Conservation (phyloP, 1,140 invertebrate genomes). For the Drosophila nebulosa region DNA sequence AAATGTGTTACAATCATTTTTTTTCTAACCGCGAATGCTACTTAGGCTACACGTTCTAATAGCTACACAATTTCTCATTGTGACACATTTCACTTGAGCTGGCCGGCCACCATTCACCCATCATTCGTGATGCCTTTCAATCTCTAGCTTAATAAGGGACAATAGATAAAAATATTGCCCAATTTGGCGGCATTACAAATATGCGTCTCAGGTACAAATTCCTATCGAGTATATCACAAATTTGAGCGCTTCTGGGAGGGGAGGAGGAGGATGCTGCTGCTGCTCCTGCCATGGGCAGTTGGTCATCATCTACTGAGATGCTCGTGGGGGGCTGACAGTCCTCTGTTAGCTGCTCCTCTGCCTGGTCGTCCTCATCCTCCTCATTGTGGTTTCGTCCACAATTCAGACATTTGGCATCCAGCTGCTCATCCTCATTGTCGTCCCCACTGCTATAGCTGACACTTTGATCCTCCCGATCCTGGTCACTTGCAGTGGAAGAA, state of each 20-base stretch:
- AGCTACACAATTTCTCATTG: too few species aligned
- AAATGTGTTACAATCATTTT: too few species aligned
- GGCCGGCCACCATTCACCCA: too few species aligned
- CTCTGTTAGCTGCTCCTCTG: too few species aligned
- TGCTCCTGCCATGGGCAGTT: too few species aligned
- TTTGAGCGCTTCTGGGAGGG: conserved; percentile 50
- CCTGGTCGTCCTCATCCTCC: background rate
- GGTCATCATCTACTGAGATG: too few species aligned
- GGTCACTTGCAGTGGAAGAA: conserved; percentile 5
- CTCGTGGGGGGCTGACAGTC: too few species aligned
- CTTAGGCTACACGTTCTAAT: too few species aligned
- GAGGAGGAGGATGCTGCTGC: conserved; percentile 5
- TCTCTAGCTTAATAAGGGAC: background rate
- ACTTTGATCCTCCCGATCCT: conserved; percentile 29
- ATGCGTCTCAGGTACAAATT: conserved; percentile 68
- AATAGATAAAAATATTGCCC: background rate
- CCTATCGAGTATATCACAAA: conserved; percentile 72
- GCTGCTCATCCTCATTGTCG: conserved; percentile 12
- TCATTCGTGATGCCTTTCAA: too few species aligned
- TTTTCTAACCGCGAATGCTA: too few species aligned
- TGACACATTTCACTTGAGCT: too few species aligned
- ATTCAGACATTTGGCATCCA: conserved; percentile 39
- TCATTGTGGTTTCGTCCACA: conserved; percentile 49
- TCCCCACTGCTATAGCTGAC: conserved; percentile 18
- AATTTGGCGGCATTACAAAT: conserved; percentile 60